These are phyloP conservation scores for Galaxias olidus DNA, from an alignment of 2,797 vertebrate genomes.

Conservation along the genomic window DNA sequence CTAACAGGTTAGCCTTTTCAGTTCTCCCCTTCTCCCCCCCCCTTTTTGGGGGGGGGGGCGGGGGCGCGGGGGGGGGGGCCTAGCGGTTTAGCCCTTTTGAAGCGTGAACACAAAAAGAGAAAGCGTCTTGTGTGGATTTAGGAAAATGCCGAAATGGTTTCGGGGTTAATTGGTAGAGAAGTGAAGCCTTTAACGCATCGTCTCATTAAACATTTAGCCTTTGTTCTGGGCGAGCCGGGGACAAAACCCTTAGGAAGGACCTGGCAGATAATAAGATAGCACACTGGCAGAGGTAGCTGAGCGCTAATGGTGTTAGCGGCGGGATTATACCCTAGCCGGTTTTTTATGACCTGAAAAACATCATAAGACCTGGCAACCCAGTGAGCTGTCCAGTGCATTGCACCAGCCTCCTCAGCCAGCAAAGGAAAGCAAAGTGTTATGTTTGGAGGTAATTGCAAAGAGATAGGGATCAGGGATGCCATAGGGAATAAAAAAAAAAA, in stretches of 20 bases:
- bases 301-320: constrained; percentile 44
- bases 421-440: constrained; percentile 15
- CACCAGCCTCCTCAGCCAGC: constrained; percentile 9
- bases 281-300: constrained; percentile 68
- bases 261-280: constrained; percentile 71
- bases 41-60: not conserved
- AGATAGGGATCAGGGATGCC: constrained; percentile 23
- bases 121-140: constrained; percentile 90
- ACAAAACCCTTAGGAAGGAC: constrained; percentile 69
- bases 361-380: not conserved
- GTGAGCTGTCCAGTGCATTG: not conserved
- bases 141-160: constrained; percentile 89
- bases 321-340: constrained; percentile 18
- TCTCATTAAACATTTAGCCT: constrained; percentile 94
- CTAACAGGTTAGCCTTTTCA: constrained; percentile 98
- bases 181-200: constrained; percentile 87
- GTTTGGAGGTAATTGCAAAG: constrained; percentile 50
- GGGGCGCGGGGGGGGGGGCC: too few species aligned
- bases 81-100: constrained; percentile 87
- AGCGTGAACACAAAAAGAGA: constrained; percentile 82
- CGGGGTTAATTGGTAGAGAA: constrained; percentile 96
- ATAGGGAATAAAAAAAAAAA: constrained; percentile 22
- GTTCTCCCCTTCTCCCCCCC: constrained; percentile 77
- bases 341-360: constrained; percentile 12
- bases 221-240: constrained; percentile 70